Evolutionary conservation across 2,797 vertebrate species (phyloP), one percentile per base, ranked within the genome.

Genomic region (Premnoplex brunnescens): DNA sequence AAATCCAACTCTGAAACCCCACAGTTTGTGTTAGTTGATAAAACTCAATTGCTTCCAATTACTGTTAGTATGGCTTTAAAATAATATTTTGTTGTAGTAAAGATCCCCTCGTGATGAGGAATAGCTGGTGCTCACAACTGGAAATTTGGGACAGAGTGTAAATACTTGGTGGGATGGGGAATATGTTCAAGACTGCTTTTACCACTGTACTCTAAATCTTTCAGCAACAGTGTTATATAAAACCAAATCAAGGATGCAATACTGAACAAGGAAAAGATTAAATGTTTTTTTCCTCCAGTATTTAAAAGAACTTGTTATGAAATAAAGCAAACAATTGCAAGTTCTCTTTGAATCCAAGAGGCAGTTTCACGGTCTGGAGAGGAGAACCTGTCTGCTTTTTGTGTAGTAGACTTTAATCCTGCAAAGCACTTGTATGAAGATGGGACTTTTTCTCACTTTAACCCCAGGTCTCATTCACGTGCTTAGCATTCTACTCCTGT

Each of bases 1-100:
- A 98, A 97, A 98, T 98, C 97, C 95, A 97, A 74, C 96, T 97
- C 97, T 91, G 97, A 98, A 99, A 99, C 97, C 98, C 96, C 97
- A 97, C 91, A 98, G 98, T 98, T 99, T 99, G 98, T 99, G 99
- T 99, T 98, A 99, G 97, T 97, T 99, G 99, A 99, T 98, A 98
- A 98, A 98, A 98, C 97, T 98, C 98, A 95, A 98, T 98, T 97
- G 98, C 97, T 97, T 97, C 97, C 98, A 98, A 98, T 98, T 98
- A 97, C 96, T 97, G 97, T 97, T 97, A 97, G 97, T 97, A 97
- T 86, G 95, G 95, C 91, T 95, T 98, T 96, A 97, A 97, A 98
- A 98, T 98, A 99, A 99, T 99, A 98, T 99, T 99, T 98, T 98
- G 98, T 98, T 98, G 97, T 96, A 97, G 97, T 93, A 97, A 97